Evolutionary conservation across 2,888 invertebrate species (phyloP), one percentile per base, ranked within the genome.

Genomic region (Brenthis daphne): DNA sequence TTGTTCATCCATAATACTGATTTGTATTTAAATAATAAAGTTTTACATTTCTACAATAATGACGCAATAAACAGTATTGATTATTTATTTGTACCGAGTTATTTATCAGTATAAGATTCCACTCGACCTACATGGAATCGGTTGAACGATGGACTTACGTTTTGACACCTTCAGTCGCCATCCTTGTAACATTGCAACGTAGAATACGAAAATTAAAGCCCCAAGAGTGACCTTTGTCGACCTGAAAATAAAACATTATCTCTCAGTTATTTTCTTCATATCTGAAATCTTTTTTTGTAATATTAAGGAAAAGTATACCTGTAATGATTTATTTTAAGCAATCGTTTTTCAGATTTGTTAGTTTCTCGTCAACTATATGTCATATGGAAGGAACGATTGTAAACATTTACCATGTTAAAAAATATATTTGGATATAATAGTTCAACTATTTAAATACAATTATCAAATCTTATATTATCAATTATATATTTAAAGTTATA

Each of bases 141-240:
- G 33, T 11, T 50, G 37, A 56, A 56, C 6, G 20, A 20, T 16
- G 12, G 65, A 87, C 90, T 89, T 84, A 90, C 90, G 72, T 82
- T 84, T 89, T 63, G 89, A 83, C 77, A 90, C 79, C 69, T 79
- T 83, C 69, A 81, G 77, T 53, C 88, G 80, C 90, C 90, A 90
- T 90, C 85, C 81, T 79, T 87, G 85, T 85, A 87, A 75, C 90
- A 90, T 90, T 77, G 77, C 81, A 75, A 76, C 72, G 74, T 74
- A 71, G 54, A 76, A 63, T 65, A 77, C 74, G 61, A 74, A 77
- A 29, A 78, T 57, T 60, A 78, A 33, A 56, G 75, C 76, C 14
- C 74, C 77, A 64, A 76, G 70, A 33, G 77, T 77, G 55, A 75
- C 60, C 24, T 60, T 60, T 29, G 60, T 50, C 8, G 74, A 71